phyloP scores from a whole-genome alignment of 2,113 vertebrate species.

The Uria lomvia region DNA sequence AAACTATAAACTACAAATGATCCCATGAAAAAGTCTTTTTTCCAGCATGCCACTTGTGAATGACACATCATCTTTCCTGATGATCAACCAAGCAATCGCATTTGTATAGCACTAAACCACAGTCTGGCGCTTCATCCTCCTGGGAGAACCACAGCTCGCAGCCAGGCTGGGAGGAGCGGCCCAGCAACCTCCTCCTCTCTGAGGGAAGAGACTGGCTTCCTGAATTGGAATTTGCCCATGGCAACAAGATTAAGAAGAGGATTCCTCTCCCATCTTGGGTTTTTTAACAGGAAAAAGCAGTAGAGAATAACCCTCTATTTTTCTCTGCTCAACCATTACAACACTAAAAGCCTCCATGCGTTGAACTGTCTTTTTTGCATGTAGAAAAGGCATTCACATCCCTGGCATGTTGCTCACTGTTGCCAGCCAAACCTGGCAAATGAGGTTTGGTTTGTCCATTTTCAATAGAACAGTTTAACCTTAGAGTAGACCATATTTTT shows the following conservation, averaged over 20 bases:
- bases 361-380: background rate
- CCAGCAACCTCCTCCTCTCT: fast-evolving
- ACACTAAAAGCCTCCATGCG: fast-evolving
- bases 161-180: background rate
- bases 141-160: background rate
- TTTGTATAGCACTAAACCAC: background rate
- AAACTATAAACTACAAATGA: background rate
- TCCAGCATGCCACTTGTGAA: background rate
- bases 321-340: background rate
- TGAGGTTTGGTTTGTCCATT: background rate
- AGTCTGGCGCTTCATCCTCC: background rate
- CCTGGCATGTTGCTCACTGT: background rate
- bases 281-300: background rate
- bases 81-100: background rate
- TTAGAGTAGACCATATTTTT: background rate
- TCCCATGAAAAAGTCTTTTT: background rate
- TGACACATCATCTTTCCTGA: background rate
- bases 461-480: background rate
- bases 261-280: background rate
- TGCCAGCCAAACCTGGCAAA: background rate
- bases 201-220: background rate
- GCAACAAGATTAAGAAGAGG: background rate
- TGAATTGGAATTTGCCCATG: background rate
- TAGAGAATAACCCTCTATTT: background rate
- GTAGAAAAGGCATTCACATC: background rate